Evolutionary conservation across 2,113 vertebrate species (phyloP).

Genomic region (Coracopsis vasa): DNA sequence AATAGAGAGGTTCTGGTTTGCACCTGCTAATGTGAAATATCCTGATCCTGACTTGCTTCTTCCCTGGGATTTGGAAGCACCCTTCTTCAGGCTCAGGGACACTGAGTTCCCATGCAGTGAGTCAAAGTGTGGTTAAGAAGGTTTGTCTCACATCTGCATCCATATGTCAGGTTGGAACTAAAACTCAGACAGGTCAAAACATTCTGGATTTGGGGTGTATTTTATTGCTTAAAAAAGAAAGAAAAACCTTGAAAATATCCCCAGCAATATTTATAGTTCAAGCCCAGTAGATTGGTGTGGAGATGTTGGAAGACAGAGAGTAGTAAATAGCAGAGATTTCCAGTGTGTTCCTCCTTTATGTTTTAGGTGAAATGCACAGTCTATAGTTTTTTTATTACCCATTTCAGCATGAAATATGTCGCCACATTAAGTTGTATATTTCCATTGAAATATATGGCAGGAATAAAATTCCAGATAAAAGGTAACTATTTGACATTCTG

Average conservation of each 20-base stretch:
- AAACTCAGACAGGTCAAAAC: not conserved
- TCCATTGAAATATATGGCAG: conserved; percentile 49
- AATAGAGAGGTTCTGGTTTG: not conserved
- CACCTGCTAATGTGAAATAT: not conserved
- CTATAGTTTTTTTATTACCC: conserved; percentile 41
- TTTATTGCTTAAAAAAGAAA: not conserved
- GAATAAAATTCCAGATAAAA: conserved; percentile 62
- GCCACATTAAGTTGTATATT: conserved; percentile 49
- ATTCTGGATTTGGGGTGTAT: not conserved
- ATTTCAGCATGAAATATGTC: conserved; percentile 45
- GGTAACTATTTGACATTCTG: conserved; percentile 51
- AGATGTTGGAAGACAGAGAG: not conserved
- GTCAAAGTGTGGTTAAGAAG: not conserved
- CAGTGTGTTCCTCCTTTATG: not conserved
- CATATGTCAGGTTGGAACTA: not conserved
- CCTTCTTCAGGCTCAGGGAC: not conserved
- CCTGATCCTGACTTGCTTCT: not conserved
- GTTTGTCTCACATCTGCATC: not conserved
- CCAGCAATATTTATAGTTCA: not conserved
- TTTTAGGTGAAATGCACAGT: not conserved
- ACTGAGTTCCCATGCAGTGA: fast-evolving
- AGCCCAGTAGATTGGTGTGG: not conserved
- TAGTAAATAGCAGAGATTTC: not conserved
- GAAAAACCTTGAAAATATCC: not conserved
- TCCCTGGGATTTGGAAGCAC: not conserved